Evolutionary conservation across 2,113 vertebrate genomes (phyloP), one percentile per base, ranked within the genome.

Genomic region (Phrynosoma platyrhinos): DNA sequence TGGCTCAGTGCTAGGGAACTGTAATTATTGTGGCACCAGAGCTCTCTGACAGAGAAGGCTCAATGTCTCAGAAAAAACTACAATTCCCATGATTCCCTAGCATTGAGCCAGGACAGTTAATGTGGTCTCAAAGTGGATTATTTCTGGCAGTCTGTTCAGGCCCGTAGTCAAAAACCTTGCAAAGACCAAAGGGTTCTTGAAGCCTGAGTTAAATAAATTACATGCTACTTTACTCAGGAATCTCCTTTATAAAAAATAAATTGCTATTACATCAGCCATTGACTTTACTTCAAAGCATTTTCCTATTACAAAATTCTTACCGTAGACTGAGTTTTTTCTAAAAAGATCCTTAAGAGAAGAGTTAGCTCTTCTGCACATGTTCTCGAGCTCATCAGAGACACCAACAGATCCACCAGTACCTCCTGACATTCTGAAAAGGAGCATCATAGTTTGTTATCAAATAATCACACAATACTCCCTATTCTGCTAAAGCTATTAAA

Each of bases 251-350:
- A 74, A 74, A 27, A 40, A 58, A 16, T 13, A 36, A 12, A 71
- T 20, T 32, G 18, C 47, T 47, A 47, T 47, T 47, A 64, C 12
- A 82, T 36, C 5, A 27, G 62, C 55, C 23, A 30, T 30, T 25
- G 13, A 47, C 27, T 69, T 83, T 69, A 30, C 27, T 36, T 69
- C 5, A 62, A 62, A 81, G 25, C 58, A 21, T 30, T 72, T 79
- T 85, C 79, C 47, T 87, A 9, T 27, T 21, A 1, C 9, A 89
- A 84, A 40, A 88, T 94, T 97, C 97, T 97, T 98, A 99, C 99
- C 21, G 97, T 98, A 86, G 98, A 98, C 83, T 98, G 98, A 42
- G 97, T 97, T 95, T 98, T 98, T 95, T 99, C 99, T 96, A 99
- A 95, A 97, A 99, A 99, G 94, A 98, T 95, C 89, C 97, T 97